Evolutionary conservation across 2,888 invertebrate genomes (phyloP).

Genomic region (Ashinkailepas kermadecensis): DNA sequence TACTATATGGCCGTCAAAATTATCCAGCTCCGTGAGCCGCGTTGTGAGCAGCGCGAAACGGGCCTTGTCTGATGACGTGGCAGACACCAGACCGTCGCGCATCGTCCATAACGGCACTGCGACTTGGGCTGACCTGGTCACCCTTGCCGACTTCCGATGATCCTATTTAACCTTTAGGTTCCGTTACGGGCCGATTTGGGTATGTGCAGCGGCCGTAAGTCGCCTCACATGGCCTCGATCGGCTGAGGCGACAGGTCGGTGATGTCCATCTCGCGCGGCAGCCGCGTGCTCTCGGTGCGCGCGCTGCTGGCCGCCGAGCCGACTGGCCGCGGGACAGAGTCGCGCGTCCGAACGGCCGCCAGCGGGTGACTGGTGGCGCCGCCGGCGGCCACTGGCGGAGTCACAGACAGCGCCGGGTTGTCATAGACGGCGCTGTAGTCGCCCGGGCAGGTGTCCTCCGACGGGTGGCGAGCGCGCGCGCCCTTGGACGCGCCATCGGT

Average conservation of each 20-base stretch:
- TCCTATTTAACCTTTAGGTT: neutral
- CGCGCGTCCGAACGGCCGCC: neutral
- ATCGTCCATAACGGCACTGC: no score
- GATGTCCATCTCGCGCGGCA: slow-evolving; percentile 13
- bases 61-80: no score
- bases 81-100: no score
- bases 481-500: neutral
- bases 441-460: slow-evolving; percentile 1
- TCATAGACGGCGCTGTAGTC: slow-evolving; percentile 20
- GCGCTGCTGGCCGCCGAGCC: neutral
- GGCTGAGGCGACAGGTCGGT: neutral
- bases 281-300: neutral
- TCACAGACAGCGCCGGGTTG: neutral
- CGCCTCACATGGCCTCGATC: neutral
- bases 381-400: slow-evolving; percentile 7
- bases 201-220: no score
- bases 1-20: no score
- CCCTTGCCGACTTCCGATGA: no score
- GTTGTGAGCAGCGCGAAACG: no score
- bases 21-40: no score
- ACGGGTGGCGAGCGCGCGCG: neutral
- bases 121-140: no score
- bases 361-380: neutral
- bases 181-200: neutral
- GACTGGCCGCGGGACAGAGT: neutral